Evolutionary conservation across 2,113 vertebrate genomes (phyloP).

Genomic region (Asarcornis scutulata): DNA sequence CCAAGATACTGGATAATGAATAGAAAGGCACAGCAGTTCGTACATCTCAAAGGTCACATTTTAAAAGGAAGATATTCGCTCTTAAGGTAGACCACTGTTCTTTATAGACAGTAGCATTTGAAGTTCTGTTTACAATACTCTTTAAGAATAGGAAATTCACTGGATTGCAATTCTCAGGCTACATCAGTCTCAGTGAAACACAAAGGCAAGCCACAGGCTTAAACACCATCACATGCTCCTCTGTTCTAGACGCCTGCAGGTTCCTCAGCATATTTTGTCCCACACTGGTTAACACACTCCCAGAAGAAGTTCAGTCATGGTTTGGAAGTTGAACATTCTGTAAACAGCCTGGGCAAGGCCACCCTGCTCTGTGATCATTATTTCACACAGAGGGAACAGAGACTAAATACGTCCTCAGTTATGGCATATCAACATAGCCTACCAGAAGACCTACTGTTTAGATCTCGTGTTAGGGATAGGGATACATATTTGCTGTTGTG

Average conservation of each 20-base stretch:
- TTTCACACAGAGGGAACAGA: background rate
- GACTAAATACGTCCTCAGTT: background rate
- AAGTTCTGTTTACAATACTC: background rate
- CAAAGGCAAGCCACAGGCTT: background rate
- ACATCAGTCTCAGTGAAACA: background rate
- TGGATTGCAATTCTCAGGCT: background rate
- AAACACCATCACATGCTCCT: fast-evolving
- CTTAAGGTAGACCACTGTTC: background rate
- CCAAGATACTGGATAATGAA: background rate
- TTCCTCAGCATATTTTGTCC: fast-evolving
- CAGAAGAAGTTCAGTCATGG: fast-evolving
- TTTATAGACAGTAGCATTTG: background rate
- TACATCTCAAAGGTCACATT: background rate
- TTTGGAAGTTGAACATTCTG: background rate
- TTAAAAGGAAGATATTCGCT: background rate
- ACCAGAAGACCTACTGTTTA: background rate
- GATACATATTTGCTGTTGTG: background rate
- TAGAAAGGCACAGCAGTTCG: background rate
- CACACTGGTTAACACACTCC: fast-evolving
- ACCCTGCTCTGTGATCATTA: background rate
- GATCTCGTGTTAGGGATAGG: fast-evolving
- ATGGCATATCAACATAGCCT: fast-evolving
- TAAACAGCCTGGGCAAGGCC: background rate
- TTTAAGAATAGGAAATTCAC: background rate
- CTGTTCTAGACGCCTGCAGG: background rate